A percentile compares a stretch with the other conserved stretches of the same genome.
Evolutionary conservation across 35 echinoderm and acorn worm species (phyloP).

Genomic region (Stichopus chloronotus): DNA sequence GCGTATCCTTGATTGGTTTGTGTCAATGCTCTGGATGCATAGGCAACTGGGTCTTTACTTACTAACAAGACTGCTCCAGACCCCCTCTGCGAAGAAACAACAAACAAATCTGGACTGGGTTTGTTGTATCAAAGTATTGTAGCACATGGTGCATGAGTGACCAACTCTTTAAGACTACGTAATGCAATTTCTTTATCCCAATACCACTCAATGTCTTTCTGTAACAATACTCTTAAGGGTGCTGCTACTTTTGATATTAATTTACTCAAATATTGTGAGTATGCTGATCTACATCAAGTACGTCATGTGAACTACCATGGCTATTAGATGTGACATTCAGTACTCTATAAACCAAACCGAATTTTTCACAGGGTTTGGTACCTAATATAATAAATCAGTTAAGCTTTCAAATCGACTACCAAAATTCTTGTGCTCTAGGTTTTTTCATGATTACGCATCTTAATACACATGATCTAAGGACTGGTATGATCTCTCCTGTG

Average conservation of each 20-base stretch:
- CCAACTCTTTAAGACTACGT: background rate
- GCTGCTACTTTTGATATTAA: constrained; percentile 25
- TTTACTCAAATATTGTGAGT: constrained; percentile 23
- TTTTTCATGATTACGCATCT: background rate
- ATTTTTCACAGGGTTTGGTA: background rate
- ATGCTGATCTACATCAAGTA: background rate
- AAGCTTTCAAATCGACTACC: background rate
- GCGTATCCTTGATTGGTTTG: constrained; percentile 20
- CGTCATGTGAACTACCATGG: background rate
- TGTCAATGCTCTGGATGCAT: constrained; percentile 40
- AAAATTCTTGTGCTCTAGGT: background rate
- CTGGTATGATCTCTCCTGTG: background rate
- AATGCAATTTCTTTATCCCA: constrained; percentile 34
- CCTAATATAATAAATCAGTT: background rate
- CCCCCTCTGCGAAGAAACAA: constrained; percentile 36
- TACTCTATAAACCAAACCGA: background rate
- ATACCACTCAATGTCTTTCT: constrained; percentile 26
- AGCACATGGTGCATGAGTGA: constrained; percentile 22
- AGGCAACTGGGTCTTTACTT: constrained; percentile 23
- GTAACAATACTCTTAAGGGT: constrained; percentile 26
- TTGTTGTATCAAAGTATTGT: constrained; percentile 22
- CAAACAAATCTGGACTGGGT: constrained; percentile 32
- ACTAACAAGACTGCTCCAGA: background rate
- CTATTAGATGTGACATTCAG: background rate
- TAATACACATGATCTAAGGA: background rate